Base-by-base conservation (phyloP, 2,113 vertebrate genomes). In the Zosterops japonicus region DNA sequence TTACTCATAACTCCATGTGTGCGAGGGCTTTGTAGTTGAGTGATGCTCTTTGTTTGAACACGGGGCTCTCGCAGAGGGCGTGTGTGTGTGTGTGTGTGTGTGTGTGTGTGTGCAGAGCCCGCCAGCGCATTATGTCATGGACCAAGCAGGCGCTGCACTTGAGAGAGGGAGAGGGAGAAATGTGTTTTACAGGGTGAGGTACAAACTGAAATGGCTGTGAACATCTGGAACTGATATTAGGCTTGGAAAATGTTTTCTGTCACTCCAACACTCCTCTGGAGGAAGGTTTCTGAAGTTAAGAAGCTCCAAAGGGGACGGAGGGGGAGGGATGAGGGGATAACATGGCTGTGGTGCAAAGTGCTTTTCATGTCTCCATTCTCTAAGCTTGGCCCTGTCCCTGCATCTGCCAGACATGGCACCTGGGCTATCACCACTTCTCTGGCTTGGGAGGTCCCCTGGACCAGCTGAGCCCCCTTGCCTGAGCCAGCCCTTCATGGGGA, bases 211-310 rank as follows among this genome's bases (percentile, higher is more conserved):
- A 97, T 97, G 96, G 82, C 95, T 97, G 78, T 89, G 94, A 92
- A 98, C 98, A 98, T 98, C 98, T 98, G 98, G 97, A 98, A 98
- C 92, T 98, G 96, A 97, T 98, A 97, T 97, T 96, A 97, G 72
- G 70, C 94, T 97, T 97, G 97, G 97, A 97, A 97, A 97, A 97
- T 95, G 88, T 98, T 97, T 97, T 97, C 94, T 98, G 93, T 97
- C 96, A 96, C 95, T 97, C 94, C 83, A 95, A 82, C 86, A 92
- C 92, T 96, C 86, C 96, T 96, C 61, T 87, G 93, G 95, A 95
- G 94, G 97, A 94, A 97, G 78, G 90, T 95, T 97, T 97, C 69
- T 96, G 85, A 95, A 97, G 91, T 96, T 92, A 92, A 96, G 96
- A 95, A 76, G 83, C 84, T 97, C 94, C 47, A 0, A 92, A 97